Base-by-base conservation (phyloP, 2,888 invertebrate genomes). In the Galeruca laticollis region DNA sequence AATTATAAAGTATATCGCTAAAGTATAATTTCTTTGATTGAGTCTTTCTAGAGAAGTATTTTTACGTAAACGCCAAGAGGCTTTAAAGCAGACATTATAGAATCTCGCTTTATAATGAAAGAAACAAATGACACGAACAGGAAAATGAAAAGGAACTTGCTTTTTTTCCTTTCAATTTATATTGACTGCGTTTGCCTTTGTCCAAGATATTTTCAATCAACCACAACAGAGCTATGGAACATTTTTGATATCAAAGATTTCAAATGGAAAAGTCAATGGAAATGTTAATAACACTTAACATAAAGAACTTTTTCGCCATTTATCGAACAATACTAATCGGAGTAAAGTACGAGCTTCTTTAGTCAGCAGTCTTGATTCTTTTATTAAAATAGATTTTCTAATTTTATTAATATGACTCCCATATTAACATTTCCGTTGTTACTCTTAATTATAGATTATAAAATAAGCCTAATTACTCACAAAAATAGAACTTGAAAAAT, bases 81-180 rank as follows among this genome's bases (percentile, higher is more conserved):
- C n/a, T 21, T 21, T 26, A 21, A 10, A 47, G 26, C 5, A 26
- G 4, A 47, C 9, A 47, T 31, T 47, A 60, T 40, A 26, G 60
- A 43, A 47, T 26, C 8, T 60, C 33, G 10, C 3, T 35, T 60
- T 26, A 43, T 43, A 60, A 60, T 59, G 18, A 20, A 37, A 37
- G 37, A 59, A 59, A 59, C 59, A 59, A 59, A 59, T 37, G 35
- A 40, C 18, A 40, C 9, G n/a, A 59, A 59, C 4, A 40, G 21
- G 37, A 59, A 37, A 59, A 15, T 56, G 18, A 35, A 43, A 10
- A 35, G 13, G 15, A 37, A 35, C 11, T 37, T 9, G 21, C 31
- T 40, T 37, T 43, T 21, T 43, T 47, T 60, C 43, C 26, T n/a
- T 60, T n/a, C n/a, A 52, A 26, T 4, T 52, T 11, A 52, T 13